phyloP scores from a whole-genome alignment of 2,113 vertebrate species.

The Labeo catla region DNA sequence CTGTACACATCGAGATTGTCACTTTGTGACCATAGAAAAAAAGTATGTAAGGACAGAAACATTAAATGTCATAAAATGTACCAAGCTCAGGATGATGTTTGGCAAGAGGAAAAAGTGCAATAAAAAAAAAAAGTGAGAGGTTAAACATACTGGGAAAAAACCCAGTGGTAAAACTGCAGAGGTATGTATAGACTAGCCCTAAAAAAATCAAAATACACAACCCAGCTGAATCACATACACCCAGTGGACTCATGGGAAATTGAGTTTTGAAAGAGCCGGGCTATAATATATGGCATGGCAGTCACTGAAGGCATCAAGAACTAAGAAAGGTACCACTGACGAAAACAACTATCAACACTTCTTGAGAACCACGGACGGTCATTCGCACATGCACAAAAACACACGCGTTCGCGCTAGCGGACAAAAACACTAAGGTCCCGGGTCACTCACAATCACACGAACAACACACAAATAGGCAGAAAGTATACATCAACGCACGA shows the following conservation, averaged over 20 bases:
- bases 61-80: slow-evolving; percentile 20
- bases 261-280: neutral
- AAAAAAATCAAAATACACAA: neutral
- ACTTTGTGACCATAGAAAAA: slow-evolving; percentile 50
- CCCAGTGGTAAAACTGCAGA: slow-evolving; percentile 32
- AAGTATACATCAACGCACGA: slow-evolving; percentile 46
- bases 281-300: slow-evolving; percentile 31
- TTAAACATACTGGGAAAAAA: slow-evolving; percentile 46
- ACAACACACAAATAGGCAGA: slow-evolving; percentile 55
- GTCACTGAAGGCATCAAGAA: slow-evolving; percentile 49
- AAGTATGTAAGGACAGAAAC: slow-evolving; percentile 11
- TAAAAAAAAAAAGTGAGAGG: neutral
- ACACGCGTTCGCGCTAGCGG: slow-evolving; percentile 42
- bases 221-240: neutral
- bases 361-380: slow-evolving; percentile 56
- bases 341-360: slow-evolving; percentile 59
- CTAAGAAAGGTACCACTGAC: slow-evolving; percentile 65
- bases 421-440: slow-evolving; percentile 54
- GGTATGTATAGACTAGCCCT: slow-evolving; percentile 28
- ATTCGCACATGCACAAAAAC: slow-evolving; percentile 49
- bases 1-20: slow-evolving; percentile 48
- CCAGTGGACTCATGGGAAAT: slow-evolving; percentile 7
- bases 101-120: slow-evolving; percentile 37
- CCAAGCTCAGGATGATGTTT: slow-evolving; percentile 14
- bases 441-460: slow-evolving; percentile 56